These are phyloP conservation scores for Callinectes sapidus DNA, from an alignment of 2,888 invertebrate species.

Conservation along the genomic window DNA sequence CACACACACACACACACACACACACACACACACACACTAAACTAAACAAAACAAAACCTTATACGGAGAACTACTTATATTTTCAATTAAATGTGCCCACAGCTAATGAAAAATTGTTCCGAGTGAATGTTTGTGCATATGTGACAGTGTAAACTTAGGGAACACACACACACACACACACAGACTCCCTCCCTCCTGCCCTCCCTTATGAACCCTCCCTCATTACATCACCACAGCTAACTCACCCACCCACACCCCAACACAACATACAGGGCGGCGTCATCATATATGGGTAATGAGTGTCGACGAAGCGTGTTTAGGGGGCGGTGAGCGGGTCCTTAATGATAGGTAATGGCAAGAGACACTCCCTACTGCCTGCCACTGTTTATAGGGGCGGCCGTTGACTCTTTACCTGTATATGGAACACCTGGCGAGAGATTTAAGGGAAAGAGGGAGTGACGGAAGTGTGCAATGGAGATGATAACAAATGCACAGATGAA, in stretches of 20 bases:
- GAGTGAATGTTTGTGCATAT: too few relatives aligned
- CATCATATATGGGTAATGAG: conserved; percentile 22
- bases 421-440: not conserved
- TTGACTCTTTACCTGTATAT: not conserved
- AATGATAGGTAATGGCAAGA: conserved; percentile 15
- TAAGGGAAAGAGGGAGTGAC: not conserved
- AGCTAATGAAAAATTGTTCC: too few relatives aligned
- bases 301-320: not conserved
- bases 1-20: too few relatives aligned
- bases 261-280: conserved; percentile 13
- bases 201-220: not conserved
- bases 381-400: conserved; percentile 4
- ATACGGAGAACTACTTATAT: too few relatives aligned
- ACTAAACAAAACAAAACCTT: too few relatives aligned
- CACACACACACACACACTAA: too few relatives aligned
- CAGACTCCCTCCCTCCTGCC: not conserved
- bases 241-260: not conserved
- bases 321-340: not conserved
- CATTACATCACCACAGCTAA: not conserved
- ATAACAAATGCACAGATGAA: not conserved
- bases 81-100: too few relatives aligned
- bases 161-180: not conserved
- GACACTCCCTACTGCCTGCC: not conserved
- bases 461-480: not conserved
- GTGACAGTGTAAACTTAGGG: too few relatives aligned